Conservation (phyloP, 2,113 vertebrate genomes). For the Mastomys coucha region DNA sequence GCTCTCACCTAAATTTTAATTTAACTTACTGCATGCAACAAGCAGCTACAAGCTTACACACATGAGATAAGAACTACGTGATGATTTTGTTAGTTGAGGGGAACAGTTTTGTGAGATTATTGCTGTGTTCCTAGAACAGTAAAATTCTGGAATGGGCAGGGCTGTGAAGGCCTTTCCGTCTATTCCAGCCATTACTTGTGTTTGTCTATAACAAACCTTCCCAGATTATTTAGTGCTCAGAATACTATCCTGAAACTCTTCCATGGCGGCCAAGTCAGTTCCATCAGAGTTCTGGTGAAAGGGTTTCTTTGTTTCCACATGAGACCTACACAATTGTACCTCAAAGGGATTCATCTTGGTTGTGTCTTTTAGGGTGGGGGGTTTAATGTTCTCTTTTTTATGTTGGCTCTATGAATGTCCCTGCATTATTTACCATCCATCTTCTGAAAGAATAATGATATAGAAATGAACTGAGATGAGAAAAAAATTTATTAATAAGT, state of each 20-base stretch:
- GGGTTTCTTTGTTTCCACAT: conserved; percentile 19
- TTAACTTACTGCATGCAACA: background rate
- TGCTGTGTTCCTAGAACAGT: background rate
- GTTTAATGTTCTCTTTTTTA: background rate
- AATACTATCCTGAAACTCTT: background rate
- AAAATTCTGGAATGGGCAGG: background rate
- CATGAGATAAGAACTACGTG: background rate
- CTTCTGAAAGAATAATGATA: conserved; percentile 27
- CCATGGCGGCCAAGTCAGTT: background rate
- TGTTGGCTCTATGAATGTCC: background rate
- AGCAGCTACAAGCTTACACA: background rate
- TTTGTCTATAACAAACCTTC: background rate
- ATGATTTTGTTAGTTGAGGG: background rate
- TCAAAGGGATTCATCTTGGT: conserved; percentile 8
- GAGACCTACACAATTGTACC: background rate
- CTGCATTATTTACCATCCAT: background rate
- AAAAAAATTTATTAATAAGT: background rate
- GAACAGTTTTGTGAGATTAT: background rate
- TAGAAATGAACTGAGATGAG: background rate
- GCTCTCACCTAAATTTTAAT: background rate
- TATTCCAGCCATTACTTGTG: background rate
- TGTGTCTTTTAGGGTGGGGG: background rate
- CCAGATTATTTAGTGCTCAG: background rate
- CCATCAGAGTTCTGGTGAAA: conserved; percentile 8
- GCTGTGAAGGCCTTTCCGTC: background rate